Evolutionary conservation across 2,888 invertebrate genomes (phyloP).

Genomic region (Drosophila kuntzei): DNA sequence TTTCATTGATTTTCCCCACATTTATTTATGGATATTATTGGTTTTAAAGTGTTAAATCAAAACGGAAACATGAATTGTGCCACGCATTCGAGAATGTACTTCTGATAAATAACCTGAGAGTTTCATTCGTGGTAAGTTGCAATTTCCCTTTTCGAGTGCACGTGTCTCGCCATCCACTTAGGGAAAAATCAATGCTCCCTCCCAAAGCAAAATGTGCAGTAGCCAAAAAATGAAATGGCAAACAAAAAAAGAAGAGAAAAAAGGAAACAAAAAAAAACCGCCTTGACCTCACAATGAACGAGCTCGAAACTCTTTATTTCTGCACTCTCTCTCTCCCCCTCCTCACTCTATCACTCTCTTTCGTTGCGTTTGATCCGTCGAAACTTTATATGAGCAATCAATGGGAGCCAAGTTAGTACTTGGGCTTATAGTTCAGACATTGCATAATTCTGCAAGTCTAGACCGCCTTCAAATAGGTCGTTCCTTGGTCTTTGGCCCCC

Average conservation of each 20-base stretch:
- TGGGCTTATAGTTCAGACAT: slow-evolving; percentile 18
- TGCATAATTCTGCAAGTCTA: slow-evolving; percentile 54
- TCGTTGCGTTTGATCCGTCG: slow-evolving; percentile 30
- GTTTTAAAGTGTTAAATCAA: slow-evolving; percentile 30
- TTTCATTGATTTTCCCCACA: slow-evolving; percentile 74
- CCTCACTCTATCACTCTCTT: slow-evolving; percentile 1
- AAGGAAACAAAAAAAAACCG: slow-evolving; percentile 15
- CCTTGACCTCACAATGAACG: slow-evolving; percentile 50
- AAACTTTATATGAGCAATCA: slow-evolving; percentile 34
- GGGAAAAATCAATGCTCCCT: slow-evolving; percentile 54
- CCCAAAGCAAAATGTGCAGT: slow-evolving; percentile 32
- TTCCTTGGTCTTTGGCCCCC: slow-evolving; percentile 29
- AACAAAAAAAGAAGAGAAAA: slow-evolving; percentile 12
- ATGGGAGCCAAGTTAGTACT: slow-evolving; percentile 15
- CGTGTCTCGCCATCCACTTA: slow-evolving; percentile 35
- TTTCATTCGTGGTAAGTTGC: slow-evolving; percentile 50
- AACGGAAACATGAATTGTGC: slow-evolving; percentile 29
- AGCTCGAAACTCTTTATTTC: slow-evolving; percentile 12
- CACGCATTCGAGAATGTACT: slow-evolving; percentile 6
- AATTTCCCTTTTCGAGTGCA: slow-evolving; percentile 23
- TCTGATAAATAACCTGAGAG: slow-evolving; percentile 34
- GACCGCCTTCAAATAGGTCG: slow-evolving; percentile 24
- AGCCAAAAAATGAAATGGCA: slow-evolving; percentile 24
- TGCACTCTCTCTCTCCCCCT: background rate
- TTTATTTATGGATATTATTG: slow-evolving; percentile 65